Base-by-base conservation (phyloP, 2,888 invertebrate genomes). In the Agrochola macilenta region DNA sequence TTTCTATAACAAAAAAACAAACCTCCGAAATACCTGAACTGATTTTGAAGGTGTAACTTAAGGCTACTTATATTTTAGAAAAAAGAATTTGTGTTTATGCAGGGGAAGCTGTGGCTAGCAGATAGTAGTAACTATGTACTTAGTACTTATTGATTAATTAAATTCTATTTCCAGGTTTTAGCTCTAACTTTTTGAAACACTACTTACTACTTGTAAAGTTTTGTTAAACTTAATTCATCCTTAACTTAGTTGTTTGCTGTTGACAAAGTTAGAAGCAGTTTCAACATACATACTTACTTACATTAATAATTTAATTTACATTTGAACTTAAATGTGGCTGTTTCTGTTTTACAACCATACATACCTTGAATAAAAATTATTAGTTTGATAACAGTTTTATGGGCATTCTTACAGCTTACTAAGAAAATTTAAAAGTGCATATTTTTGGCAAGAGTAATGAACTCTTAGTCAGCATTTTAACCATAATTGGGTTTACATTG, bases 381-480 rank as follows among this genome's bases (percentile, higher is more conserved):
- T 12, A 57, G n/a, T 57, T 39, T 39, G 26, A 0, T 46, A 35
- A n/a, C n/a, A 35, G 8, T 17, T 46, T 43, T 35, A 35, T 9
- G 9, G 20, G 23, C 4, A 43, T n/a, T 4, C 52, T 8, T 23
- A 43, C 43, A 1, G 12, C 46, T 46, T 14, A 46, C 8, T 49
- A n/a, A 35, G n/a, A 26, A 23, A 20, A 11, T 23, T 35, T 26
- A 2, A 35, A 26, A 8, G 14, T 54, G 35, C 35, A 82, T 35
- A 76, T 76, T 64, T 69, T 68, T 73, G 30, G 63, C 30, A 72
- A 68, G 66, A 61, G 71, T 74, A 82, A 74, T 85, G 82, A 78
- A 72, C 83, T 82, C 65, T 69, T 61, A 63, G 65, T 72, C 65
- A 74, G 46, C 12, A 0, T 52, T 66, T 54, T 60, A 2, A 78